A percentile compares a stretch with the other conserved stretches of the same genome.
Conservation (phyloP, 1,140 invertebrate genomes). For the Caenorhabditis tropicalis region DNA sequence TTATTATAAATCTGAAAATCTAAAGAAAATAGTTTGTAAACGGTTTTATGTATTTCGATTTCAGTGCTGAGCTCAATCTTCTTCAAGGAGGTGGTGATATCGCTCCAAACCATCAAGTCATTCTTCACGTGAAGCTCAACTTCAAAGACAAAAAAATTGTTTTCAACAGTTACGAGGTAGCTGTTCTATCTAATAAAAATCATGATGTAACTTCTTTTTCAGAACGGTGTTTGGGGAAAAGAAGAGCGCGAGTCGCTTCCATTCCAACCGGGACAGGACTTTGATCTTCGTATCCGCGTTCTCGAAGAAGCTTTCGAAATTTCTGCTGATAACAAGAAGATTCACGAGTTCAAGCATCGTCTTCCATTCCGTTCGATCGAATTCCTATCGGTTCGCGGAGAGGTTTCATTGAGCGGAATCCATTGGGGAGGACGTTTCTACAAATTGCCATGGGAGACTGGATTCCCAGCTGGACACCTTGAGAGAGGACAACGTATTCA, state of each 20-base stretch:
- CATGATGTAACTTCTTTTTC: background rate
- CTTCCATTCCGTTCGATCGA: constrained; percentile 51
- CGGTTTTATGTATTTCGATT: background rate
- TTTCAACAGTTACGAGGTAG: constrained; percentile 50
- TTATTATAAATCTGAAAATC: background rate
- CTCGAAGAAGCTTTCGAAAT: constrained; percentile 54
- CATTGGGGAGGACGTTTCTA: constrained; percentile 67
- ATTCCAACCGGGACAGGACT: constrained; percentile 53
- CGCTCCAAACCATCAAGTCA: constrained; percentile 29
- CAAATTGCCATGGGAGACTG: constrained; percentile 61
- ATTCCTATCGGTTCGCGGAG: constrained; percentile 59
- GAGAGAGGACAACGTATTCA: constrained; percentile 62
- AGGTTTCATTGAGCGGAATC: constrained; percentile 60
- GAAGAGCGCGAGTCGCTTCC: constrained; percentile 55
- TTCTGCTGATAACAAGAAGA: constrained; percentile 54
- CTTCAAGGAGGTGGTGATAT: constrained; percentile 54
- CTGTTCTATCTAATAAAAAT: background rate
- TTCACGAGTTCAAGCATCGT: constrained; percentile 60
- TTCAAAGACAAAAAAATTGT: constrained; percentile 58
- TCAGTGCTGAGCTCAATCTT: constrained; percentile 56
- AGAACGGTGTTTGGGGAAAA: constrained; percentile 56
- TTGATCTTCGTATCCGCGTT: constrained; percentile 57
- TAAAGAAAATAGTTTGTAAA: background rate
- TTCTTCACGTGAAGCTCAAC: constrained; percentile 54
- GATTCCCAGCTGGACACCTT: constrained; percentile 59